Conservation (phyloP, 2,797 vertebrate species). For the Rallus crepitans region DNA sequence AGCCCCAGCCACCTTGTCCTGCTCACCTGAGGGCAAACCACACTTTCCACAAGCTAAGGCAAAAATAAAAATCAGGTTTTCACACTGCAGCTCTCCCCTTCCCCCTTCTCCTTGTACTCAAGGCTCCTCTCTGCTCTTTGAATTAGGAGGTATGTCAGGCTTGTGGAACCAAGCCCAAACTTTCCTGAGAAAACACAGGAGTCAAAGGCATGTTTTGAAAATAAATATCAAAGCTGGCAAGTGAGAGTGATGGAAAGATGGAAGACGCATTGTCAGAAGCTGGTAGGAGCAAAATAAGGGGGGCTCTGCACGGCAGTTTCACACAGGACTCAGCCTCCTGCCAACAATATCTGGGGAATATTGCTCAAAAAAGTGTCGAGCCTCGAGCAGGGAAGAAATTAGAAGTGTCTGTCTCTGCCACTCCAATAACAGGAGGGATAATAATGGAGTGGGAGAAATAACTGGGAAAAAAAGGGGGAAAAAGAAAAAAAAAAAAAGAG, state of each 20-base stretch:
- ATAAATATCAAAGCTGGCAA: constrained; percentile 57
- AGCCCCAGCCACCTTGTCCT: neutral
- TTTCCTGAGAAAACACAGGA: constrained; percentile 35
- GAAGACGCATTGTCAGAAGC: neutral
- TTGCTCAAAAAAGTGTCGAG: neutral
- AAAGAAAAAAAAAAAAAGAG: neutral
- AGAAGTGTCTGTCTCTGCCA: neutral
- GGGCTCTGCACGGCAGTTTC: neutral
- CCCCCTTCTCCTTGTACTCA: neutral
- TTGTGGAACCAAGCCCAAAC: constrained; percentile 31
- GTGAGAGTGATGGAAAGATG: neutral
- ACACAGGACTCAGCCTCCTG: neutral
- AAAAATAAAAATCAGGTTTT: neutral
- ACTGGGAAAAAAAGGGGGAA: neutral
- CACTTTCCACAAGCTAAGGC: neutral
- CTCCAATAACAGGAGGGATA: neutral
- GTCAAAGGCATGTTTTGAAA: constrained; percentile 54
- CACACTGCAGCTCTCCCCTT: accelerated
- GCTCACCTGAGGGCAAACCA: neutral
- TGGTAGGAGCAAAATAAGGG: neutral
- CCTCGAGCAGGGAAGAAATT: neutral
- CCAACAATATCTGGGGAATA: neutral
- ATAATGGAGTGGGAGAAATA: neutral
- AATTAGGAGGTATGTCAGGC: constrained; percentile 10
- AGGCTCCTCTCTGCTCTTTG: neutral